Evolutionary conservation across 2,113 vertebrate species (phyloP).

Genomic region (Crypturellus undulatus): DNA sequence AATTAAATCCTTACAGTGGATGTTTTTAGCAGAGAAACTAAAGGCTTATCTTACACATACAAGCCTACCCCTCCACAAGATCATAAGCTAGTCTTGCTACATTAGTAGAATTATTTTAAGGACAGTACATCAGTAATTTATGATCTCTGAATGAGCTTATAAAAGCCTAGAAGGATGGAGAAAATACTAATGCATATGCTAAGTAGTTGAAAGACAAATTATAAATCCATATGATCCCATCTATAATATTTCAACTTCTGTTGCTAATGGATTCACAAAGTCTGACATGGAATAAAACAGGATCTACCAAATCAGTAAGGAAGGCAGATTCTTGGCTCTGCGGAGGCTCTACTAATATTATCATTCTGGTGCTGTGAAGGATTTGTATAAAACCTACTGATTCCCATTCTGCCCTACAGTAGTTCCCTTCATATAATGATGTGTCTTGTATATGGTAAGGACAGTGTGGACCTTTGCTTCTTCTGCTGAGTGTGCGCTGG

Average conservation of each 20-base stretch:
- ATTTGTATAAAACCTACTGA: not conserved
- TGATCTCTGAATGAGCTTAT: not conserved
- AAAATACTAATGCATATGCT: not conserved
- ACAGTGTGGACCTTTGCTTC: not conserved
- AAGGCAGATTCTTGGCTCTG: not conserved
- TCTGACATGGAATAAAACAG: not conserved
- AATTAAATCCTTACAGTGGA: not conserved
- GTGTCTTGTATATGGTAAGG: not conserved
- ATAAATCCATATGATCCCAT: not conserved
- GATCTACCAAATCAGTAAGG: not conserved
- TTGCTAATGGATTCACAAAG: not conserved
- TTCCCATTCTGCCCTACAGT: not conserved
- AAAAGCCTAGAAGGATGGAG: not conserved
- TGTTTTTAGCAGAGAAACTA: not conserved
- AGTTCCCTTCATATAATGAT: rapidly evolving
- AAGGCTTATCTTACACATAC: not conserved
- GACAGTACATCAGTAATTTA: not conserved
- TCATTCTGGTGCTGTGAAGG: rapidly evolving
- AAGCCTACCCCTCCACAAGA: not conserved
- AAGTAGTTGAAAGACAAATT: not conserved
- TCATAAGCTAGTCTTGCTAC: not conserved
- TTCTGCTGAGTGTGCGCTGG: not conserved
- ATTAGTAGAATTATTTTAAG: not conserved
- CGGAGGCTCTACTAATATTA: not conserved
- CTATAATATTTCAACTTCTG: not conserved